These are phyloP conservation scores for Ammospiza caudacuta DNA, from an alignment of 2,113 vertebrate species.

Conservation along the genomic window DNA sequence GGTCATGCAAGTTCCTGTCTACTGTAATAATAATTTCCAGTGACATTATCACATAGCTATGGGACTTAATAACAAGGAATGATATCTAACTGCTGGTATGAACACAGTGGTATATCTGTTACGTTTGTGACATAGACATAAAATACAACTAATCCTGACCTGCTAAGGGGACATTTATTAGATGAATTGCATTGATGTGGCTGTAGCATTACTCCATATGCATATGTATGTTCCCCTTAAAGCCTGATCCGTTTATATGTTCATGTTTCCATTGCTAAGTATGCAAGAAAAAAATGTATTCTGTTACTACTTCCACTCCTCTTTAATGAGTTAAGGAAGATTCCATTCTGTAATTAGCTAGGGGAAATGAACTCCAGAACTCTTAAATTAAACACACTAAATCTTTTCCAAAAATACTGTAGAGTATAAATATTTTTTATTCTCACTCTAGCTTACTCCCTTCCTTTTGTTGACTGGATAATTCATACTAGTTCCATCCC, in stretches of 20 bases:
- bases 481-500: background rate
- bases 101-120: background rate
- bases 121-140: background rate
- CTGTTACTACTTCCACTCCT: constrained; percentile 1
- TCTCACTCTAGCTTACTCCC: background rate
- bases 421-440: background rate
- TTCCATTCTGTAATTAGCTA: constrained; percentile 14
- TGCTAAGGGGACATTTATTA: background rate
- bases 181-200: background rate
- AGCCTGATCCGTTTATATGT: background rate
- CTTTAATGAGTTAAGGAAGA: constrained; percentile 23
- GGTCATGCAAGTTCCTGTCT: constrained; percentile 39
- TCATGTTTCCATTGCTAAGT: constrained; percentile 2
- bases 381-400: background rate
- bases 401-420: constrained; percentile 11
- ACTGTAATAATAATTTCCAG: background rate
- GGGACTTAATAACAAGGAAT: background rate
- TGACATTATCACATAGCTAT: background rate
- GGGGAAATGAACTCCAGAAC: constrained; percentile 12
- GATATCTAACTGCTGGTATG: background rate
- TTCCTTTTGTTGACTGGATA: background rate
- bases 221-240: background rate
- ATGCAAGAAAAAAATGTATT: background rate
- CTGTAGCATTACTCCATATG: background rate
- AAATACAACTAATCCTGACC: background rate